Evolutionary conservation across 2,113 vertebrate species (phyloP), one percentile per base, ranked within the genome.

Genomic region (Tympanuchus pallidicinctus): DNA sequence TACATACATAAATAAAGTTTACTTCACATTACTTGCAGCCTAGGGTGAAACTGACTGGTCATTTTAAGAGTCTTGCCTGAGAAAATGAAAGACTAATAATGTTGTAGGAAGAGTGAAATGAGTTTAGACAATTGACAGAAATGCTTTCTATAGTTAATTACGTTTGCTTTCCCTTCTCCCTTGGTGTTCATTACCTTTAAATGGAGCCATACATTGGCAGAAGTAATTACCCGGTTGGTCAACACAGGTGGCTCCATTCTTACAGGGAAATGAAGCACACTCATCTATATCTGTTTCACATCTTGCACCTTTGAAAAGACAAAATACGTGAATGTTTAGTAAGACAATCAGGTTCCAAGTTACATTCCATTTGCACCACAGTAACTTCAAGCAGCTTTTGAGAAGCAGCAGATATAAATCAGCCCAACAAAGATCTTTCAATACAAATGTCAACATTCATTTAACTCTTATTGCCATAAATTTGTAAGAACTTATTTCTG

Each of bases 161-260:
- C 97, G 95, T 98, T 98, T 98, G 90, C 87, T 97, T 98, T 98
- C 96, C 96, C 92, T 94, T 97, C 97, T 98, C 97, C 96, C 97
- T 97, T 91, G 94, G 86, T 97, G 95, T 98, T 98, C 97, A 98
- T 99, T 99, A 99, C 98, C 98, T 99, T 98, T 99, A 98, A 99
- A 99, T 24, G 98, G 97, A 99, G 97, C 94, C 95, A 95, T 92
- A 97, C 98, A 98, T 85, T 97, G 98, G 98, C 98, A 98, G 97
- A 97, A 97, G 97, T 98, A 99, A 99, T 98, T 98, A 98, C 98
- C 97, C 82, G 97, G 97, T 83, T 98, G 98, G 98, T 98, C 98
- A 98, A 97, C 95, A 98, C 98, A 98, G 80, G 97, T 97, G 86
- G 97, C 98, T 95, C 97, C 95, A 82, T 98, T 98, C 97, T 98